A percentile compares a stretch with the other conserved stretches of the same genome.
Conservation (phyloP, 1,140 invertebrate genomes). For the Monomorium pharaonis region DNA sequence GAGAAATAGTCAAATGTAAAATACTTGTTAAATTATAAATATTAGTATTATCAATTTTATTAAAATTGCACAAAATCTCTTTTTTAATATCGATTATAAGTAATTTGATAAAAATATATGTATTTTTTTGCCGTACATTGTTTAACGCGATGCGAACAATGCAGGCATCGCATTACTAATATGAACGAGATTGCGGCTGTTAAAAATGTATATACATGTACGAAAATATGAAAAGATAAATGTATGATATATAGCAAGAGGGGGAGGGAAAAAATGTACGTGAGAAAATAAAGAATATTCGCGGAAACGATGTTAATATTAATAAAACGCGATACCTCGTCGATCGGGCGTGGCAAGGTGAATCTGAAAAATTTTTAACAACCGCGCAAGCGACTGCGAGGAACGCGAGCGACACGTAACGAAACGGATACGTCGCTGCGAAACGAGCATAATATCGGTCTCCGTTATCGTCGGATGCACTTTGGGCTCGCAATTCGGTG, state of each 20-base stretch:
- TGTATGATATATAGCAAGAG: background rate
- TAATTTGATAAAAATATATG: background rate
- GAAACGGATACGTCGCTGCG: constrained; percentile 65
- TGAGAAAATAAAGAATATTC: background rate
- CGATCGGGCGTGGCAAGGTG: constrained; percentile 10
- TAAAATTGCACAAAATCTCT: background rate
- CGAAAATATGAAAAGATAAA: constrained; percentile 9
- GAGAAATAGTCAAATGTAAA: background rate
- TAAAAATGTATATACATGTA: background rate
- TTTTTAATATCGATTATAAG: background rate
- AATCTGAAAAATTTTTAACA: constrained; percentile 48
- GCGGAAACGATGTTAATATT: background rate
- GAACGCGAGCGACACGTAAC: constrained; percentile 57
- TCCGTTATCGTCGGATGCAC: constrained; percentile 77
- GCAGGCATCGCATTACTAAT: background rate
- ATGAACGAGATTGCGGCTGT: background rate
- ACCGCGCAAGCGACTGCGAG: constrained; percentile 33
- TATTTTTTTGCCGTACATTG: background rate
- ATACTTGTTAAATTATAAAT: background rate
- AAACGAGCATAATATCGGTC: constrained; percentile 73
- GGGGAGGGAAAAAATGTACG: background rate
- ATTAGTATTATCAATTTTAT: background rate
- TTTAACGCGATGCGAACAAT: background rate
- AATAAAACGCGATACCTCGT: background rate
- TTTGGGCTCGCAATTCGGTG: constrained; percentile 76